Evolutionary conservation across 2,113 vertebrate genomes (phyloP), one percentile per base, ranked within the genome.

Genomic region (Gymnobelideus leadbeateri): DNA sequence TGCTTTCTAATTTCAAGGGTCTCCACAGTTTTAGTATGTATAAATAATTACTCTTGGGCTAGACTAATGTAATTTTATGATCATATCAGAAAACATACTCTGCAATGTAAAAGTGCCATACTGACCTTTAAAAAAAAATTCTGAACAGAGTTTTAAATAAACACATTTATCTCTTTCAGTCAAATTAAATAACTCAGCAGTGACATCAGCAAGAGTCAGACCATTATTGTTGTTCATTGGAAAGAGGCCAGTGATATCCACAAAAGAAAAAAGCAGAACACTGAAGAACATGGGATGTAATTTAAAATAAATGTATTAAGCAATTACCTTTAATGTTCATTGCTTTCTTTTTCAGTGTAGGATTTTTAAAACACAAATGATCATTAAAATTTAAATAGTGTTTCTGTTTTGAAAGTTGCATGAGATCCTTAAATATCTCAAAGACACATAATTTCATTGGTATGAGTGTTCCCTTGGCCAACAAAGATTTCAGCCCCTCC

Each of bases 131-230:
- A 91, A 91, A 97, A 97, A 96, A 97, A 97, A 96, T 97, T 97
- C 98, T 90, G 95, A 98, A 96, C 95, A 93, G 96, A 96, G 96
- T 98, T 98, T 98, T 98, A 98, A 98, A 98, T 97, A 99, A 99
- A 98, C 96, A 98, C 94, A 97, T 97, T 98, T 98, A 98, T 98
- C 97, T 97, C 4, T 1, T 97, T 98, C 94, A 97, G 95, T 97
- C 97, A 98, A 98, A 98, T 98, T 97, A 98, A 98, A 98, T 98
- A 98, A 97, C 96, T 97, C 93, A 97, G 51, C 96, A 97, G 96
- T 98, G 98, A 99, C 98, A 98, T 98, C 97, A 98, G 97, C 97
- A 98, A 96, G 97, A 98, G 97, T 95, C 96, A 97, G 92, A 98
- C 94, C 95, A 84, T 93, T 97, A 96, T 96, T 98, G 98, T 97